Evolutionary conservation across 2,888 invertebrate species (phyloP).

Genomic region (Quadroppia sp.): DNA sequence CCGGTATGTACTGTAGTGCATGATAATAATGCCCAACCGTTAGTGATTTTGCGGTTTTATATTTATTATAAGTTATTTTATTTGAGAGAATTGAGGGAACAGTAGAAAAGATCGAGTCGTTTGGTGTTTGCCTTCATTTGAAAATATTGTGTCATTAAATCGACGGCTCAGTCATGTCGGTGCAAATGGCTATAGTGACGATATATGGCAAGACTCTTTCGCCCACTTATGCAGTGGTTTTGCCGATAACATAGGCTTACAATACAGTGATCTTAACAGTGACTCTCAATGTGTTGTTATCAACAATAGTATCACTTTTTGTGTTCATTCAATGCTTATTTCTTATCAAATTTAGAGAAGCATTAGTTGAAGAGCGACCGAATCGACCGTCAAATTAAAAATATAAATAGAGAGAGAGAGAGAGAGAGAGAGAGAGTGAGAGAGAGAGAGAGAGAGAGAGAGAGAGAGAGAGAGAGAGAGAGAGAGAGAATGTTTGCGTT

Average conservation of each 20-base stretch:
- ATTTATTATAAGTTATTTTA: background rate
- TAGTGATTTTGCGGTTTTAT: conserved; percentile 6
- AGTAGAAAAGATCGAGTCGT: conserved; percentile 12
- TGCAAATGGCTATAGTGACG: no score
- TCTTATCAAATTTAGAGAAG: conserved; percentile 29
- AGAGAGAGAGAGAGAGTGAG: background rate
- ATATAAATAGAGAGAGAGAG: background rate
- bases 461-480: background rate
- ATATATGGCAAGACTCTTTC: no score
- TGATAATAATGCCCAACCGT: background rate
- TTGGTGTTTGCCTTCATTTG: conserved; percentile 20
- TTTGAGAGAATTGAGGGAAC: background rate
- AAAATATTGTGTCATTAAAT: conserved; percentile 19
- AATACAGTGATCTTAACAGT: background rate
- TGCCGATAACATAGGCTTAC: background rate
- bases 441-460: background rate
- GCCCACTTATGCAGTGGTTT: no score
- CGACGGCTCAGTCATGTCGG: background rate
- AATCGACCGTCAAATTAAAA: conserved; percentile 2
- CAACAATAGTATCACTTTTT: conserved; percentile 28
- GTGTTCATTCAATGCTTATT: conserved; percentile 10
- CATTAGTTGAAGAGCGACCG: conserved; percentile 15
- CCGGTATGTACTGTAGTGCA: background rate
- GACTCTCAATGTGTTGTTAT: background rate
- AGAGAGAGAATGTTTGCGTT: background rate